Base-by-base conservation (phyloP, 2,113 vertebrate genomes). In the Anoplopoma fimbria region DNA sequence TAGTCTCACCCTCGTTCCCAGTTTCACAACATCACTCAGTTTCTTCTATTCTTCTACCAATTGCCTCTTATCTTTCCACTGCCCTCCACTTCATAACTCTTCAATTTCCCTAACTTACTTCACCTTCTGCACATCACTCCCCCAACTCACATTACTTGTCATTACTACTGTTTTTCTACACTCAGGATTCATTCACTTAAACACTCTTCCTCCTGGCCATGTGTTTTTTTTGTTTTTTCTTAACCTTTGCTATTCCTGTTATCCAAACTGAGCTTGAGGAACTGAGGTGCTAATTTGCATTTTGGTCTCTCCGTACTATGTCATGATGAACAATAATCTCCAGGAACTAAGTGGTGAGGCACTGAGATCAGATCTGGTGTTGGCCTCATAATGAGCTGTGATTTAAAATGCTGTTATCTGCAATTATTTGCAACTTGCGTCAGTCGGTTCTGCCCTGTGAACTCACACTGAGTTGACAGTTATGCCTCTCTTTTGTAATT, bases 351-450 rank as follows among this genome's bases (percentile, higher is more conserved):
- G 88, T 62, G 81, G 55, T 75, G 86, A 90, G 55, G 82, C 36
- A 69, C 77, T 86, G 81, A 33, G 83, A 89, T 91, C 85, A 86
- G 78, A 88, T 79, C 82, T 70, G 71, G 34, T 64, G 68, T 69
- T 79, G 78, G 73, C 86, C 77, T 75, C 31, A 40, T 85, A 87
- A 90, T 91, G 87, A 88, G 85, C 77, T 61, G 75, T 57, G 86
- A 92, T 93, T 92, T 88, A 81, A 93, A 88, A 88, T 38, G 60
- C 77, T 51, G 79, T 82, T 90, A 82, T 86, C 76, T 65, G 77
- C 61, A 73, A 91, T 92, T 88, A 90, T 90, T 88, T 87, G 70
- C 75, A 40, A 61, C 82, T 79, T 79, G 58, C 49, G 55, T 82
- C 80, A 77, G 61, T 65, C 13, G 8, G 68, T 70, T 84, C 69